Conservation (phyloP, 2,797 vertebrate species). For the Natrix natrix region DNA sequence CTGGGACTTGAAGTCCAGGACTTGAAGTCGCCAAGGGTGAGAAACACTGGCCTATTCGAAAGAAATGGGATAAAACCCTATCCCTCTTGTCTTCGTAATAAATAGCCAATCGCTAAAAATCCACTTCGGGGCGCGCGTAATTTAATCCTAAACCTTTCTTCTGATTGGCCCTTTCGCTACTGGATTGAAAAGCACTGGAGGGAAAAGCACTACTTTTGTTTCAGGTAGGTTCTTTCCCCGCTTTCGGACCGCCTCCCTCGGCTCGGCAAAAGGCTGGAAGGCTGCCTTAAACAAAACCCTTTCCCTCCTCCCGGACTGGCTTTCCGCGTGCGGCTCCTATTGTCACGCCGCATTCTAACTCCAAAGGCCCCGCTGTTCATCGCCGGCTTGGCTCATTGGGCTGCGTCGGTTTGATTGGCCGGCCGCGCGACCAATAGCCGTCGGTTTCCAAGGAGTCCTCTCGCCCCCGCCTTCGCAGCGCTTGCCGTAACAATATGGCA, state of each 20-base stretch:
- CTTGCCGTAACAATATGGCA: slow-evolving; percentile 47
- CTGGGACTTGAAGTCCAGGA: too few species aligned
- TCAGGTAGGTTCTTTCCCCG: background rate
- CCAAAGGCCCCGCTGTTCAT: slow-evolving; percentile 70
- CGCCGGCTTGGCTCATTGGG: slow-evolving; percentile 51
- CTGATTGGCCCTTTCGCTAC: slow-evolving; percentile 24
- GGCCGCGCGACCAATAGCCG: slow-evolving; percentile 37
- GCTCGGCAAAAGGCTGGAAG: background rate
- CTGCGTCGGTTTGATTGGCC: slow-evolving; percentile 52
- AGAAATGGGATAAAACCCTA: background rate
- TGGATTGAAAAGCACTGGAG: background rate
- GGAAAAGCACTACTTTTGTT: background rate
- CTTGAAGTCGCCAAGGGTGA: too few species aligned
- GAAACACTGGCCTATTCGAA: too few species aligned
- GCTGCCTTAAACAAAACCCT: too few species aligned
- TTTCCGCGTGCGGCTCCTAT: background rate
- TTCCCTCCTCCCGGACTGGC: background rate
- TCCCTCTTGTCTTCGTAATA: too few species aligned
- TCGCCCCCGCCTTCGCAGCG: slow-evolving; percentile 55
- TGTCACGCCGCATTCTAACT: slow-evolving; percentile 60
- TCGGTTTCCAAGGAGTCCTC: slow-evolving; percentile 54
- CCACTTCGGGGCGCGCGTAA: slow-evolving; percentile 49
- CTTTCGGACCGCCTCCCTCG: background rate
- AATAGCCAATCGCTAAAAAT: slow-evolving; percentile 41
- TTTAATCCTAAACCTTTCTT: background rate